Evolutionary conservation across 1,140 invertebrate genomes (phyloP), one percentile per base, ranked within the genome.

Genomic region (Listronotus oregonensis): DNA sequence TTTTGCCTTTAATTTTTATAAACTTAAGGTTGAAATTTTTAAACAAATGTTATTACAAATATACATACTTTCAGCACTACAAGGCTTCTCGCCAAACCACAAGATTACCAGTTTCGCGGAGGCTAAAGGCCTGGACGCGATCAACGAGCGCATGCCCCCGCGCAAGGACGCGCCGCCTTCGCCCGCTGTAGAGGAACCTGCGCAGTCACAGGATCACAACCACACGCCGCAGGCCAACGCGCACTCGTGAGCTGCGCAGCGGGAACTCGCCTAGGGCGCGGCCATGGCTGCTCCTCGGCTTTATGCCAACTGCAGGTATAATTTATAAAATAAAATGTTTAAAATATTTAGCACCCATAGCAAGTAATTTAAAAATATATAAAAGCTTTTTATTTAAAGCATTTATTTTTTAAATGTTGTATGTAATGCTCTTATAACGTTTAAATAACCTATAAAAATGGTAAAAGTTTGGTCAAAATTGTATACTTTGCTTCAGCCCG

Each of bases 141-240:
- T 99, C 79, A 99, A 99, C 82, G 98, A 99, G 83, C 89, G 97
- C 71, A 99, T 99, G 96, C 97, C 97, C 50, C 97, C 97, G 14
- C 83, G 94, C 66, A 92, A 91, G 75, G 93, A 95, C 79, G 92
- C 92, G 15, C 85, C 85, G 11, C 89, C 91, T 52, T 85, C 86
- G 18, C 85, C 86, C 27, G 81, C 80, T 34, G 82, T 79, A 42
- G 85, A 86, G 68, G 85, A 86, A 51, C 63, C 71, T 60, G 69
- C 82, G 94, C 64, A 92, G 90, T 75, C 93, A 95, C 80, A 92
- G 92, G 18, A 84, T 85, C 12, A 89, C 90, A 57, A 84, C 86
- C 21, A 85, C 86, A 37, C 86, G 56, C 51, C 66, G 50, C 66
- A 71, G 42, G 70, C 75, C 59, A 78, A 79, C 68, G 77, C 78